Base-by-base conservation (phyloP, 2,888 invertebrate genomes). In the Trimorus sp. region DNA sequence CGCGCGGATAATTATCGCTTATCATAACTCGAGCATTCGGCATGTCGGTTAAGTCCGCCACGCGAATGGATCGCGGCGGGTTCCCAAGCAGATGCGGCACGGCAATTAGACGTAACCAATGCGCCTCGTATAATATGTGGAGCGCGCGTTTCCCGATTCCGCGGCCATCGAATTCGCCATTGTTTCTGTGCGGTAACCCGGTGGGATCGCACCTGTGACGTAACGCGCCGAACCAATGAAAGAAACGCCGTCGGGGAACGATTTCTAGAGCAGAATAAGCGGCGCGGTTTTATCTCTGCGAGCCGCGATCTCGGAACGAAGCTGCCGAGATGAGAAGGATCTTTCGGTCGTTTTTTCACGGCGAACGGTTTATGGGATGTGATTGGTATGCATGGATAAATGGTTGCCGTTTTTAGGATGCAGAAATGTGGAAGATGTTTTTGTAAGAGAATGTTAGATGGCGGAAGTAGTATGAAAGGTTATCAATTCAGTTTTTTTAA, bases 61-160 rank as follows among this genome's bases (percentile, higher is more conserved):
- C n/a, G n/a, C n/a, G n/a, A n/a, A n/a, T n/a, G 65, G 58, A 36
- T 45, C 45, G 3, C 1, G 6, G 45, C 45, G 4, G 56, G 38
- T 66, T 71, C 71, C 49, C 78, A 71, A 48, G 60, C 66, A 66
- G 66, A 78, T 38, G 53, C 16, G 54, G 66, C 45, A 1, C 42
- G 14, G 59, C 54, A 58, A 59, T 60, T 51, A 68, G 42, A 16
- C 42, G 56, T 49, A 74, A 74, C 69, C 68, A 49, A 16, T 37
- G 45, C 16, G n/a, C 14, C 37, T 42, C 54, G 78, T 14, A 78
- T 78, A 78, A 78, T 54, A 63, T 77, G 60, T 77, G 60, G 78
- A 78, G 51, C 77, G 65, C 65, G 45, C 7, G 14, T 59, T 66
- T 70, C 62, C 51, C 48, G 66, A 65, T 77, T 51, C 53, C 36